Percentiles rank a stretch among this genome's conserved stretches.
These are phyloP conservation scores for Aplysia californica DNA, from an alignment of 1,140 invertebrate genomes.

Conservation along the genomic window DNA sequence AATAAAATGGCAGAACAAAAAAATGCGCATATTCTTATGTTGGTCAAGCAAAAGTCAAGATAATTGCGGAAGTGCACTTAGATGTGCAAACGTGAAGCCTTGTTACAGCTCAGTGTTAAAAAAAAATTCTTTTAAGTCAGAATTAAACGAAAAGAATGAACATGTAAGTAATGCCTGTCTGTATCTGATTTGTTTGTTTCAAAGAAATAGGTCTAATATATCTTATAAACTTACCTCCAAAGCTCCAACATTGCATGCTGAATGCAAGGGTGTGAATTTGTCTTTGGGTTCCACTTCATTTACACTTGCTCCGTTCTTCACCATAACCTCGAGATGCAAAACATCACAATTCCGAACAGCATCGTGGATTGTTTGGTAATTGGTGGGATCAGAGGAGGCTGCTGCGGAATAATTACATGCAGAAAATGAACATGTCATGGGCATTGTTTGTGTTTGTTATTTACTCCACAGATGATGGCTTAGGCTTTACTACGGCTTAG, in stretches of 20 bases:
- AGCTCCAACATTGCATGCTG: conserved; percentile 63
- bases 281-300: conserved; percentile 66
- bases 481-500: neutral
- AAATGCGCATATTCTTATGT: too few species aligned
- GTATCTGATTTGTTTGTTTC: too few species aligned
- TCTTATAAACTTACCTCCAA: conserved; percentile 68
- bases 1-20: too few species aligned
- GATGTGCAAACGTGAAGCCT: too few species aligned
- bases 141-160: too few species aligned
- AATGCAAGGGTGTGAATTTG: conserved; percentile 68
- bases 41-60: too few species aligned
- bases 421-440: neutral
- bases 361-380: conserved; percentile 59
- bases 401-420: neutral
- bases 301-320: conserved; percentile 66
- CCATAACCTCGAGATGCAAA: conserved; percentile 61
- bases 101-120: too few species aligned
- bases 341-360: conserved; percentile 63
- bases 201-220: too few species aligned
- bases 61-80: too few species aligned
- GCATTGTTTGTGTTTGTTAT: neutral
- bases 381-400: neutral
- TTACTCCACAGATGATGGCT: neutral
- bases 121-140: too few species aligned
- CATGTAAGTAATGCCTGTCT: too few species aligned